Conservation (phyloP, 1,140 invertebrate genomes). For the Neodiprion lecontei region DNA sequence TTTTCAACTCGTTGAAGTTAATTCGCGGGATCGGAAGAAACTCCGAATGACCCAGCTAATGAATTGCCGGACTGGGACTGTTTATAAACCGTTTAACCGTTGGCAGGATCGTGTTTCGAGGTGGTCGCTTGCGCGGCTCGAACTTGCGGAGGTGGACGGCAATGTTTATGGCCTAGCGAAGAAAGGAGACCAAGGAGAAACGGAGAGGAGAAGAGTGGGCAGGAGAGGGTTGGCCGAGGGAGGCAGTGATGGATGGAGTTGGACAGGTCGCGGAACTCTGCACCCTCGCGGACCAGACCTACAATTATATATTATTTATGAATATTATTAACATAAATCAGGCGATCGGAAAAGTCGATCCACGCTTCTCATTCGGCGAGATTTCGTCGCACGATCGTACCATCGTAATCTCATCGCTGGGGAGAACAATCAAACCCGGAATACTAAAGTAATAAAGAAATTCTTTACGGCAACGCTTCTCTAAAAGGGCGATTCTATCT, state of each 20-base stretch:
- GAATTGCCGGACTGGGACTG: slow-evolving; percentile 40
- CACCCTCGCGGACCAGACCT: slow-evolving; percentile 20
- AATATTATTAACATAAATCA: slow-evolving; percentile 30
- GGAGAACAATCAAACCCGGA: too few species aligned
- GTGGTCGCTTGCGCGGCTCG: background rate
- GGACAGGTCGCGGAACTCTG: slow-evolving; percentile 42
- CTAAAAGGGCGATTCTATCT: too few species aligned
- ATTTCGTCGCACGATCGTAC: slow-evolving; percentile 13
- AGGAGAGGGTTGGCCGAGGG: slow-evolving; percentile 36
- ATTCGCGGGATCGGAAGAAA: background rate
- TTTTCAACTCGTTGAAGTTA: too few species aligned
- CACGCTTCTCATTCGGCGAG: background rate
- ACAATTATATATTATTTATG: slow-evolving; percentile 32
- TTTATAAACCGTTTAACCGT: slow-evolving; percentile 52
- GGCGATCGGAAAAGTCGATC: slow-evolving; percentile 15
- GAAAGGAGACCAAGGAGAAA: slow-evolving; percentile 21
- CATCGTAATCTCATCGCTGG: slow-evolving; percentile 15
- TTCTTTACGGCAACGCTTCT: too few species aligned
- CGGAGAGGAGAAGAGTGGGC: slow-evolving; percentile 28
- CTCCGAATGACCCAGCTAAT: slow-evolving; percentile 31
- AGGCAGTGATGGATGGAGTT: slow-evolving; percentile 51
- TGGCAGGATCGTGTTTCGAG: slow-evolving; percentile 40
- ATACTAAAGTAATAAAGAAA: too few species aligned
- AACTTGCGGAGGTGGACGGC: background rate
- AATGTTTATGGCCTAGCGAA: slow-evolving; percentile 3